Evolutionary conservation across 2,113 vertebrate genomes (phyloP).

Genomic region (Heptranchias perlo): DNA sequence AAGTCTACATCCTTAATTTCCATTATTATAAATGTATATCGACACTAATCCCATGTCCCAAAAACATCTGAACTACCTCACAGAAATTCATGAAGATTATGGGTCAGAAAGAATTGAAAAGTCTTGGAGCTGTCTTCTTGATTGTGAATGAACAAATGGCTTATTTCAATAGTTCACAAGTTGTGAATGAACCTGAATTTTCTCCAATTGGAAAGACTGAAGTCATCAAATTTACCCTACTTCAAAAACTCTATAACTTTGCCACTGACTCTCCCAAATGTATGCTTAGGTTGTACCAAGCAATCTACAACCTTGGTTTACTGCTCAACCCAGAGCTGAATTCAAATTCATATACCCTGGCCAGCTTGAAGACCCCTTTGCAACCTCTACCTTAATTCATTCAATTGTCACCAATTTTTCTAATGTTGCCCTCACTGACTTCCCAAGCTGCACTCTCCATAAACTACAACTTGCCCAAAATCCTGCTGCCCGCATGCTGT

Average conservation of each 20-base stretch:
- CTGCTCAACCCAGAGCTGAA: neutral
- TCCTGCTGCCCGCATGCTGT: no score
- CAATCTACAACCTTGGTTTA: neutral
- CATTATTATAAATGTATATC: neutral
- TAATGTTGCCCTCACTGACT: neutral
- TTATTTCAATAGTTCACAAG: neutral
- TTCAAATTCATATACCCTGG: neutral
- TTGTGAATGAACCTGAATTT: neutral
- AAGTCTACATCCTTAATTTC: neutral
- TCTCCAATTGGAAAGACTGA: neutral
- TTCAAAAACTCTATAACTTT: neutral
- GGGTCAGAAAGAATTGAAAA: neutral
- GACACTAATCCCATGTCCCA: neutral
- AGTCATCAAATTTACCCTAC: neutral
- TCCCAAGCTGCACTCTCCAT: neutral
- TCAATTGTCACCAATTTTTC: neutral
- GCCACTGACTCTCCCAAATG: neutral
- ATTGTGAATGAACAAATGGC: neutral
- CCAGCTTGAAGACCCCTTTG: neutral
- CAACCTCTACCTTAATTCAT: neutral
- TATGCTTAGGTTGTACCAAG: neutral
- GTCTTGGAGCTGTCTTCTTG: neutral
- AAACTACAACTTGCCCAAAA: no score
- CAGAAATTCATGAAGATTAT: neutral
- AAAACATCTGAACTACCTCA: neutral